Conservation (phyloP, 2,113 vertebrate species). For the Etheostoma cragini region DNA sequence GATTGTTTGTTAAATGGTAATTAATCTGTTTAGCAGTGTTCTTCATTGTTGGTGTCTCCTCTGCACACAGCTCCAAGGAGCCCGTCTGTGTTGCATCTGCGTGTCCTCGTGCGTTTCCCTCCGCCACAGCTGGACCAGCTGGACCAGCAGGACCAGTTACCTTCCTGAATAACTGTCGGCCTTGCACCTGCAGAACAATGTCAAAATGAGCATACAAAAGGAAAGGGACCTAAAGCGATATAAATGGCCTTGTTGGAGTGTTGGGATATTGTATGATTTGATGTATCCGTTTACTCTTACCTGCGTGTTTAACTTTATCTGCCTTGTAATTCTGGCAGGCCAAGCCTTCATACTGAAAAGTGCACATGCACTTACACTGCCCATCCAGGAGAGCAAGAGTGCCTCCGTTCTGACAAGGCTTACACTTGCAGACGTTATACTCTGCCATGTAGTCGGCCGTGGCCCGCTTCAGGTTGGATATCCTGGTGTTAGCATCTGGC, state of each 20-base stretch:
- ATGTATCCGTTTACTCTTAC: conserved; percentile 30
- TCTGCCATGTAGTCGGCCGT: conserved; percentile 87
- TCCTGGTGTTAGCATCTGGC: conserved; percentile 80
- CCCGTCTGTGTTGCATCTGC: conserved; percentile 77
- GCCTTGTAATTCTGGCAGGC: conserved; percentile 85
- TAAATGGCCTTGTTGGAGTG: no score
- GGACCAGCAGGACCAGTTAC: conserved; percentile 88
- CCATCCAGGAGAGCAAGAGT: conserved; percentile 86
- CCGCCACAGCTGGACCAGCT: conserved; percentile 76
- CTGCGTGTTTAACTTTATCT: not conserved
- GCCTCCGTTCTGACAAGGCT: conserved; percentile 89
- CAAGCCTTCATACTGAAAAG: conserved; percentile 78
- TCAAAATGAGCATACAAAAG: not conserved
- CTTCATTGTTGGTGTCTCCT: conserved; percentile 75
- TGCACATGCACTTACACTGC: conserved; percentile 87
- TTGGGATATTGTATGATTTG: not conserved
- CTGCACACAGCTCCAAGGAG: conserved; percentile 73
- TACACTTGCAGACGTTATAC: conserved; percentile 88
- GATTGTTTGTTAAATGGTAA: not conserved
- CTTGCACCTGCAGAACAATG: conserved; percentile 28
- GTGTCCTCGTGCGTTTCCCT: conserved; percentile 72
- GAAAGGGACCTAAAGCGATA: not conserved
- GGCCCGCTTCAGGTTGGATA: conserved; percentile 86
- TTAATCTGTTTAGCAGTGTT: conserved; percentile 72
- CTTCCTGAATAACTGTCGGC: conserved; percentile 63